These are phyloP conservation scores for Hemiscyllium ocellatum DNA, from an alignment of 2,113 vertebrate species.

Conservation along the genomic window DNA sequence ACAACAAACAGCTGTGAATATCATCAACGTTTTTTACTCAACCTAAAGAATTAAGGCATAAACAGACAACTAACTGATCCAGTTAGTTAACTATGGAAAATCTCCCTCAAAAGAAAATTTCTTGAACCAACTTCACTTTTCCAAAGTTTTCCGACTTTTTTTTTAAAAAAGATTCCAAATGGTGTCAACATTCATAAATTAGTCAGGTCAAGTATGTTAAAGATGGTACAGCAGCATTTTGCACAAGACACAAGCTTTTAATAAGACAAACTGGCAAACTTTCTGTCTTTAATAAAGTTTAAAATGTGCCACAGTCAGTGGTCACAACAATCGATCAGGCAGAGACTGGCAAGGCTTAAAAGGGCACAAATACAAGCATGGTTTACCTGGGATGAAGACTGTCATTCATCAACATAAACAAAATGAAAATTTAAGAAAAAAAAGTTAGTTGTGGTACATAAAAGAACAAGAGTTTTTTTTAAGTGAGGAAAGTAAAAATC, in stretches of 20 bases:
- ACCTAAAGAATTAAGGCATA: no score
- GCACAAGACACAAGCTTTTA: background rate
- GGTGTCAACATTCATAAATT: background rate
- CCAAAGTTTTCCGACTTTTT: slow-evolving; percentile 33
- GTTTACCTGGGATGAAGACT: slow-evolving; percentile 76
- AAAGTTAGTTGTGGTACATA: slow-evolving; percentile 40
- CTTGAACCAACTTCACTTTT: background rate
- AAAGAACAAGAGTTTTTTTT: background rate
- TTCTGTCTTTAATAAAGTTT: background rate
- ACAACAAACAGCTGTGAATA: background rate
- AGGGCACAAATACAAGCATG: slow-evolving; percentile 46
- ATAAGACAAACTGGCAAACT: background rate
- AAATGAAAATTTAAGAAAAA: slow-evolving; percentile 54
- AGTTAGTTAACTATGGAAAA: background rate
- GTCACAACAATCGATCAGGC: slow-evolving; percentile 27
- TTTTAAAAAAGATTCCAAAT: background rate
- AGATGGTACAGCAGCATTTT: background rate
- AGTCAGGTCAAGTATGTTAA: slow-evolving; percentile 12
- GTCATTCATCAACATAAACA: slow-evolving; percentile 50
- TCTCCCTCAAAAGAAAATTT: background rate
- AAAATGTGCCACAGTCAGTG: background rate
- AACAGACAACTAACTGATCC: background rate
- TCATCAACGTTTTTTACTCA: background rate
- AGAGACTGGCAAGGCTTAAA: slow-evolving; percentile 40
- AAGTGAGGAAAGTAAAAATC: background rate